These are phyloP conservation scores for Pseudococcus jackbeardsleyi DNA, from an alignment of 2,888 invertebrate species.

Conservation along the genomic window DNA sequence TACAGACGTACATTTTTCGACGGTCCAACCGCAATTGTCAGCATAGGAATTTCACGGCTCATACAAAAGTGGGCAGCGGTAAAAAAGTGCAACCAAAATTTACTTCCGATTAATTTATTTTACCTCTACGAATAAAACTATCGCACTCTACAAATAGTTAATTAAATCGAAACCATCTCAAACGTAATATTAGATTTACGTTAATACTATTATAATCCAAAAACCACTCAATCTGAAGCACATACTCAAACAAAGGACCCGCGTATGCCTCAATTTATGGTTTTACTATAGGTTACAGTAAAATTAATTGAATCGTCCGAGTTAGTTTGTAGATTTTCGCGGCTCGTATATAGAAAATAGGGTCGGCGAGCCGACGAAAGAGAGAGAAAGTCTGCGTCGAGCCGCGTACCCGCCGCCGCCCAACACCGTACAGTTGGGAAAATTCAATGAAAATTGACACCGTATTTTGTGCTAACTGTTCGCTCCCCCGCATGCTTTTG, in stretches of 20 bases:
- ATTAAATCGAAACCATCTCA: conserved; percentile 50
- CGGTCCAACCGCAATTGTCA: not conserved
- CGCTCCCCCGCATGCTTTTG: not conserved
- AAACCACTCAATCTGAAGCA: conserved; percentile 55
- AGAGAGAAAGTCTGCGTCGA: conserved; percentile 20
- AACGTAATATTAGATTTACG: conserved; percentile 56
- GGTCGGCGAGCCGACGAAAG: not conserved
- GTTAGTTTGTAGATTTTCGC: conserved; percentile 54
- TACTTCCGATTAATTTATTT: conserved; percentile 14
- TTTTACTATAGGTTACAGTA: conserved; percentile 50
- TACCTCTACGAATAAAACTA: conserved; percentile 27
- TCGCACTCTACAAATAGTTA: conserved; percentile 24
- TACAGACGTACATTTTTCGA: no score
- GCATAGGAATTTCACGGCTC: not conserved
- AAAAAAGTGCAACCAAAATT: not conserved
- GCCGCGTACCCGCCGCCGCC: not conserved
- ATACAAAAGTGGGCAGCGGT: not conserved
- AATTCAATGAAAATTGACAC: conserved; percentile 60
- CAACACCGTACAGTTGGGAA: not conserved
- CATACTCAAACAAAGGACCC: conserved; percentile 51
- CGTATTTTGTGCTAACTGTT: conserved; percentile 50
- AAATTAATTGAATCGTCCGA: conserved; percentile 60
- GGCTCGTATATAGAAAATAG: conserved; percentile 2
- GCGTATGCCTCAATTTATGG: conserved; percentile 50
- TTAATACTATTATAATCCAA: conserved; percentile 54